Evolutionary conservation across 2,113 vertebrate species (phyloP).

Genomic region (Dromaius novaehollandiae): DNA sequence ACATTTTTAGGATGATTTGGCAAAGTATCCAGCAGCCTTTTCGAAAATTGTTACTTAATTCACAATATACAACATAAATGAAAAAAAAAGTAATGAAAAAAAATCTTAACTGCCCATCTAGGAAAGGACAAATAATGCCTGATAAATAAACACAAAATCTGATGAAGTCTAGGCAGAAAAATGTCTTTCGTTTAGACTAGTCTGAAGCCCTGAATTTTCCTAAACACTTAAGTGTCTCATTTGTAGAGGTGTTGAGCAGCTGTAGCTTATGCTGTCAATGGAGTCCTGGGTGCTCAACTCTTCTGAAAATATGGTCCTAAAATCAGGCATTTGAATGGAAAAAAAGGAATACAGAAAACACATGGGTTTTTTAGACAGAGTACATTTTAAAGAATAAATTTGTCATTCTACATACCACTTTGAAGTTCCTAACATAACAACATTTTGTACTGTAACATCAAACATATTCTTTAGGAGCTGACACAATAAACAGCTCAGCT

Average conservation of each 20-base stretch:
- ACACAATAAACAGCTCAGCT: background rate
- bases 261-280: background rate
- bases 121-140: background rate
- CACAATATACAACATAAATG: background rate
- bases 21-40: conserved; percentile 68
- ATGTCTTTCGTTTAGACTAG: background rate
- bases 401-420: background rate
- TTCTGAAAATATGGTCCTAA: background rate
- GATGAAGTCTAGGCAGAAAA: background rate
- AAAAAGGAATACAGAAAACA: background rate
- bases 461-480: background rate
- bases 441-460: background rate
- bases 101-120: background rate
- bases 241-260: background rate
- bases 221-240: background rate
- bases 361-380: background rate
- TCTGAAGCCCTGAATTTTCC: background rate
- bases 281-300: background rate
- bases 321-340: background rate
- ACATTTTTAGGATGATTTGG: conserved; percentile 75
- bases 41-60: conserved; percentile 34
- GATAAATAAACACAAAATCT: background rate
- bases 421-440: background rate
- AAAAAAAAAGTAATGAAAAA: background rate
- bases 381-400: background rate